phyloP scores from a whole-genome alignment of 2,888 invertebrate genomes.

The Andrena hattorfiana region DNA sequence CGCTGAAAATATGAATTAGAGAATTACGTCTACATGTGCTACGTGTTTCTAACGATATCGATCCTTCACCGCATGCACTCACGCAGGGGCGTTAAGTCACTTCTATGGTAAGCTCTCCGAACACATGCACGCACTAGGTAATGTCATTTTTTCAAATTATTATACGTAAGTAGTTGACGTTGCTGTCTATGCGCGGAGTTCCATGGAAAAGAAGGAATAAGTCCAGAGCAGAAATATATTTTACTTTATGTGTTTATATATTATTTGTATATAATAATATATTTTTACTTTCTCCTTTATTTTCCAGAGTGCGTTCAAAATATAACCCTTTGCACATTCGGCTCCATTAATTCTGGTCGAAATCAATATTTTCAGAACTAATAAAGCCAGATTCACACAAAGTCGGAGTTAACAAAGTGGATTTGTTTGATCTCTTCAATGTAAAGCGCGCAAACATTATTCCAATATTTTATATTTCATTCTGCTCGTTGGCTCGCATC shows the following conservation, averaged over 20 bases:
- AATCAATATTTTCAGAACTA: conserved; percentile 1
- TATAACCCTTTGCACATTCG: neutral
- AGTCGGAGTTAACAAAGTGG: neutral
- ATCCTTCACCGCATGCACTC: conserved; percentile 77
- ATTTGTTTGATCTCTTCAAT: neutral
- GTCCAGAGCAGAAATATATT: too few species aligned
- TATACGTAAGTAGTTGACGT: conserved; percentile 71
- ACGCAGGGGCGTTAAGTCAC: conserved; percentile 84
- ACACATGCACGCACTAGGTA: conserved; percentile 85
- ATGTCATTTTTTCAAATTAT: conserved; percentile 80
- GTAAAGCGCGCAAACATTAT: neutral
- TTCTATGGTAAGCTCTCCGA: conserved; percentile 85
- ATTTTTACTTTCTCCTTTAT: neutral
- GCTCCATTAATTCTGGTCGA: neutral
- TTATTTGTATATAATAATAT: neutral
- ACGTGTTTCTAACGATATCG: conserved; percentile 67
- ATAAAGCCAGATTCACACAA: neutral
- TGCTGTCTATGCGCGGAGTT: conserved; percentile 45
- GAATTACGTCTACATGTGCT: conserved; percentile 29
- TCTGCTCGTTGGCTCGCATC: neutral
- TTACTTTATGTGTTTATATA: neutral
- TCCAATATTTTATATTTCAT: neutral
- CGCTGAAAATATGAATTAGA: conserved; percentile 39
- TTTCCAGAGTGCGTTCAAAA: neutral
- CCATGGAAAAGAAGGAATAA: conserved; percentile 10